Conservation (phyloP, 1,140 invertebrate genomes). For the Bombus confusus region DNA sequence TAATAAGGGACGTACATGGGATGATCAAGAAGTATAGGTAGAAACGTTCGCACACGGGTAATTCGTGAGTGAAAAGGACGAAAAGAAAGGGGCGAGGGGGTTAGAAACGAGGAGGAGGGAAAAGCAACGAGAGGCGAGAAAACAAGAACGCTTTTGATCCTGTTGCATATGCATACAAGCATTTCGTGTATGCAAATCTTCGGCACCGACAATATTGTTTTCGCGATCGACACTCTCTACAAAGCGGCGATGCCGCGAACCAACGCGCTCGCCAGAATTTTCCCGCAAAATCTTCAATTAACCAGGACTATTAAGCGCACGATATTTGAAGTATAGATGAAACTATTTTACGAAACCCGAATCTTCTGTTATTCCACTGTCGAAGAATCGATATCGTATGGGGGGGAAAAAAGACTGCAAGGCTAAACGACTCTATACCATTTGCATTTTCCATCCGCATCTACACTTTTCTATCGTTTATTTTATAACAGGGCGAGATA, state of each 20-base stretch:
- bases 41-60: not conserved
- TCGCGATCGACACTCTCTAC: constrained; percentile 58
- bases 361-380: not conserved
- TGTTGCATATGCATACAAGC: constrained; percentile 63
- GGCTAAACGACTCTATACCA: not conserved
- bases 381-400: not conserved
- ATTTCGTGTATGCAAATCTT: constrained; percentile 63
- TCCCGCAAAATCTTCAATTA: constrained; percentile 4
- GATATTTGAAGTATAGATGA: not conserved
- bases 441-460: not conserved
- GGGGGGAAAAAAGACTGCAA: not conserved
- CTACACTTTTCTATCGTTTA: not conserved
- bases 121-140: constrained; percentile 46
- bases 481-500: not conserved
- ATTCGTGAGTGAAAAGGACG: not conserved
- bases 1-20: too few species aligned
- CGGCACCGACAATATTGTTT: constrained; percentile 63
- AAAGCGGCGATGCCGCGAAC: constrained; percentile 23
- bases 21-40: not conserved
- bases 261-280: constrained; percentile 7
- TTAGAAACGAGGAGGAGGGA: not conserved
- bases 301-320: not conserved
- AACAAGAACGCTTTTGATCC: constrained; percentile 60
- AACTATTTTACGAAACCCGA: not conserved
- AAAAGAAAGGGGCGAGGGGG: not conserved